Conservation (phyloP, 2,797 vertebrate species). For the Gallirallus australis region DNA sequence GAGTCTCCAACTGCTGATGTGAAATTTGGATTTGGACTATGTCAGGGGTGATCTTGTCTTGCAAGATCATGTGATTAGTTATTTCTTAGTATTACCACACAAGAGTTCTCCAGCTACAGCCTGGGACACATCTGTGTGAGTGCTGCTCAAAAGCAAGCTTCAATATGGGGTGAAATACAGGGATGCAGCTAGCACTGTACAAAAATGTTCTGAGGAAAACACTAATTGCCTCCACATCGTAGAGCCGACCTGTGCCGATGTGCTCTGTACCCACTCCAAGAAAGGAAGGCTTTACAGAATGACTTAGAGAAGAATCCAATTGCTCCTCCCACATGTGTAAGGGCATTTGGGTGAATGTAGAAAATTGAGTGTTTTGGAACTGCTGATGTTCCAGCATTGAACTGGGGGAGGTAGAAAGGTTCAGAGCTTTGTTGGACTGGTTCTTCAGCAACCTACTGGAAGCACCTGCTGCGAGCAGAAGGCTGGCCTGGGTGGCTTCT, state of each 20-base stretch:
- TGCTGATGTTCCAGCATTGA: not conserved
- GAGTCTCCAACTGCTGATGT: not conserved
- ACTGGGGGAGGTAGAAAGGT: not conserved
- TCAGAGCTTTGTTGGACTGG: not conserved
- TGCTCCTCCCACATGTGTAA: rapidly evolving
- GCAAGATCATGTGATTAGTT: not conserved
- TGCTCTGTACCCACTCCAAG: rapidly evolving
- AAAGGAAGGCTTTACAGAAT: not conserved
- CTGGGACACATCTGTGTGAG: not conserved
- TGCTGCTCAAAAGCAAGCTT: not conserved
- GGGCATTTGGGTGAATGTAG: not conserved
- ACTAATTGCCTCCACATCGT: not conserved
- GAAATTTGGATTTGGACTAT: not conserved
- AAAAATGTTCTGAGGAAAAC: rapidly evolving
- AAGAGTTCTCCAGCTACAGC: not conserved
- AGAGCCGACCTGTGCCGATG: not conserved
- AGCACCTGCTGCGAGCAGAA: not conserved
- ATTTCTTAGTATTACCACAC: not conserved
- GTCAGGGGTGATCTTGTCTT: not conserved
- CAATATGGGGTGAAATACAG: not conserved
- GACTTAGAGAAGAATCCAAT: not conserved
- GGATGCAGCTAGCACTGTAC: not conserved
- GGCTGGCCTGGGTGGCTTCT: not conserved
- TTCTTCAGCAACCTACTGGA: not conserved
- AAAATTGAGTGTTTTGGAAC: not conserved